A percentile compares a stretch with the other conserved stretches of the same genome.
Conservation (phyloP, 2,888 invertebrate species). For the Agapostemon virescens region DNA sequence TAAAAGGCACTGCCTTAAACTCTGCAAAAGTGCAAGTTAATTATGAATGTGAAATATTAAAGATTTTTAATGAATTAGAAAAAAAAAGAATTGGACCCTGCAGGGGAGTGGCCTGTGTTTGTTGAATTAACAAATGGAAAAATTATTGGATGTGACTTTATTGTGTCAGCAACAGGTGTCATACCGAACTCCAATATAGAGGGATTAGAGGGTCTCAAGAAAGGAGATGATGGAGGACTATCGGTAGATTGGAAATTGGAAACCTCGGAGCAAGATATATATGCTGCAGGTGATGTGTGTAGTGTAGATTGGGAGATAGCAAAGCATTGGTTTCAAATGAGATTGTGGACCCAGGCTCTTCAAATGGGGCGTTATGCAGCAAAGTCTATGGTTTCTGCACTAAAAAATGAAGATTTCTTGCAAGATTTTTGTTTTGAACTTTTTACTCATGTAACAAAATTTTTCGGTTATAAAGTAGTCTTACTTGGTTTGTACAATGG, state of each 20-base stretch:
- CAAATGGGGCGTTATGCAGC: conserved; percentile 98
- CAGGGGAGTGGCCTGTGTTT: conserved; percentile 85
- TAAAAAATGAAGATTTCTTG: conserved; percentile 84
- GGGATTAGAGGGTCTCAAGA: conserved; percentile 82
- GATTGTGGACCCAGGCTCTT: conserved; percentile 98
- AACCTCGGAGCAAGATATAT: conserved; percentile 89
- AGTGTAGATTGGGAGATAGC: conserved; percentile 89
- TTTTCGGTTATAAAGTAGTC: conserved; percentile 96
- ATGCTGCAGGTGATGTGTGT: conserved; percentile 98
- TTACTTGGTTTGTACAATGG: conserved; percentile 96
- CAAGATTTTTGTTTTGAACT: conserved; percentile 99
- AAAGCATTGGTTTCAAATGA: conserved; percentile 95
- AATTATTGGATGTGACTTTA: conserved; percentile 90
- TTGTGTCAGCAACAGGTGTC: conserved; percentile 98
- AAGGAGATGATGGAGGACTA: conserved; percentile 90
- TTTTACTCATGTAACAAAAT: conserved; percentile 96
- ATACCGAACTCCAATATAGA: conserved; percentile 84
- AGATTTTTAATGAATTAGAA: conserved; percentile 85
- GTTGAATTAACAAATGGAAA: conserved; percentile 88
- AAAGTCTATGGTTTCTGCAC: conserved; percentile 89
- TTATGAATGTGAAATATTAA: conserved; percentile 81
- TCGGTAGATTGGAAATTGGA: conserved; percentile 92
- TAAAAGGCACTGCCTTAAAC: conserved; percentile 83
- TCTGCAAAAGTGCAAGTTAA: conserved; percentile 80
- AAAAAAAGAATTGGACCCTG: conserved; percentile 77